These are phyloP conservation scores for Zaprionus davidi DNA, from an alignment of 1,140 invertebrate species.

Conservation along the genomic window DNA sequence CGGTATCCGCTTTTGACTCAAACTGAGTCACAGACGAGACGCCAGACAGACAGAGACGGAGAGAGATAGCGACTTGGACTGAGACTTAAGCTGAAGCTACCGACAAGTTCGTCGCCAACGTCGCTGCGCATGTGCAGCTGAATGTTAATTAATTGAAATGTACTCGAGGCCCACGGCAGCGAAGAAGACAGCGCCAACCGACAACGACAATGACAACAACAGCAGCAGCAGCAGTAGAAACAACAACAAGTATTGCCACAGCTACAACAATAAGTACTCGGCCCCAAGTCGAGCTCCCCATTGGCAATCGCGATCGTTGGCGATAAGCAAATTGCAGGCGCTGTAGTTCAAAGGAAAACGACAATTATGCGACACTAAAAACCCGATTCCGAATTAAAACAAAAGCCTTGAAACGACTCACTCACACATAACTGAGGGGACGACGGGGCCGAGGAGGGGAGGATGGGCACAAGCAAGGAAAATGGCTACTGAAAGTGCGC, in stretches of 20 bases:
- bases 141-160: conserved; percentile 83
- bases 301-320: conserved; percentile 71
- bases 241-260: not conserved
- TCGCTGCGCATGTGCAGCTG: conserved; percentile 75
- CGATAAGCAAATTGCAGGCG: conserved; percentile 84
- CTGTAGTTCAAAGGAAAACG: conserved; percentile 81
- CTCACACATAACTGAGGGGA: not conserved
- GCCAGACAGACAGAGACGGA: not conserved
- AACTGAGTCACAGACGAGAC: conserved; percentile 20
- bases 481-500: not conserved
- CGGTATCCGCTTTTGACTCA: conserved; percentile 80
- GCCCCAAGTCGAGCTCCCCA: conserved; percentile 52
- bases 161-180: conserved; percentile 64
- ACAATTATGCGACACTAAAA: conserved; percentile 79
- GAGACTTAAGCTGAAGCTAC: conserved; percentile 14
- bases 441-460: not conserved
- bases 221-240: conserved; percentile 37
- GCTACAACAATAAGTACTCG: conserved; percentile 21
- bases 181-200: conserved; percentile 41
- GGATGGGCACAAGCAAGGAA: not conserved
- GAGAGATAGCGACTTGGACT: conserved; percentile 18
- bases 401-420: conserved; percentile 46
- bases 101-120: conserved; percentile 18
- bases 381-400: conserved; percentile 50
- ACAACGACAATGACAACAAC: conserved; percentile 23